phyloP scores from a whole-genome alignment of 2,888 invertebrate species.

The Operophtera brumata region DNA sequence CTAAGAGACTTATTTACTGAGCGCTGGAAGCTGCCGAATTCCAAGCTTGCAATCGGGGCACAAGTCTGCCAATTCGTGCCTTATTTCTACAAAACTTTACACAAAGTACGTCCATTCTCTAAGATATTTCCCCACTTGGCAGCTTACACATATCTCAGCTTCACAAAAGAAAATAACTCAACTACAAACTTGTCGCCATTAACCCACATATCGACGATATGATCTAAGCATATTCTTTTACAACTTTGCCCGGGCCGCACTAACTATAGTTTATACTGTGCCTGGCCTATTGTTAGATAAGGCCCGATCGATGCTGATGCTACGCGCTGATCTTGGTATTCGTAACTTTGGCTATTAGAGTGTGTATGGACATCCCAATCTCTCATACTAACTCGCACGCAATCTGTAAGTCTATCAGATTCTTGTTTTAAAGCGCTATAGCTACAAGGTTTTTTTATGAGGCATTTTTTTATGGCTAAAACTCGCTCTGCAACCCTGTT shows the following conservation, averaged over 20 bases:
- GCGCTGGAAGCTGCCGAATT: too few species aligned
- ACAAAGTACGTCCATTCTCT: slow-evolving; percentile 11
- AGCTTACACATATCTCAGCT: slow-evolving; percentile 16
- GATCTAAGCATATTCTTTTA: slow-evolving; percentile 29
- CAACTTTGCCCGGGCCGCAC: slow-evolving; percentile 8
- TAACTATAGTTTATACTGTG: neutral
- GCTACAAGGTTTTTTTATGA: too few species aligned
- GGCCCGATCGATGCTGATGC: slow-evolving; percentile 10
- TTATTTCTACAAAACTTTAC: slow-evolving; percentile 6
- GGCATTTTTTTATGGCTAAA: too few species aligned
- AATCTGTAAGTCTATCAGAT: neutral
- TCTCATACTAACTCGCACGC: neutral
- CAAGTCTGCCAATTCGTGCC: slow-evolving; percentile 9
- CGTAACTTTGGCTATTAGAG: slow-evolving; percentile 1
- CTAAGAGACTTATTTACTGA: too few species aligned
- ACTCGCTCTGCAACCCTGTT: too few species aligned
- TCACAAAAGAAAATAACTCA: slow-evolving; percentile 24
- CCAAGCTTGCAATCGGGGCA: too few species aligned
- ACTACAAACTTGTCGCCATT: slow-evolving; percentile 31
- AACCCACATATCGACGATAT: slow-evolving; percentile 32
- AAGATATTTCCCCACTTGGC: slow-evolving; percentile 19
- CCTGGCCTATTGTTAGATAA: slow-evolving; percentile 1
- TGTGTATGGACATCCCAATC: neutral
- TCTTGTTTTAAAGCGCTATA: too few species aligned
- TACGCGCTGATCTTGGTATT: neutral